These are phyloP conservation scores for Helleia helle DNA, from an alignment of 2,888 invertebrate genomes.

Conservation along the genomic window DNA sequence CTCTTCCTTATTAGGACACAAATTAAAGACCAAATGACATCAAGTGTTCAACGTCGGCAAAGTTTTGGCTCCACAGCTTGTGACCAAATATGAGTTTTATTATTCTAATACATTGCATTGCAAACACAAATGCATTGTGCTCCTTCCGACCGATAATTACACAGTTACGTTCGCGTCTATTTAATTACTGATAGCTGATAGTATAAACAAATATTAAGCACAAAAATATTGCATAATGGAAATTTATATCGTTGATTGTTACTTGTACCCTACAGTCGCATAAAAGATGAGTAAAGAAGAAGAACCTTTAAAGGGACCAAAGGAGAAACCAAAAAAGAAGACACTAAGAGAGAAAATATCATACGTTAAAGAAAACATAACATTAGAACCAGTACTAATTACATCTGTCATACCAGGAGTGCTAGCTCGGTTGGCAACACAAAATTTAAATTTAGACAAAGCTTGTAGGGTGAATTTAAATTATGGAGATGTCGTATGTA, in stretches of 20 bases:
- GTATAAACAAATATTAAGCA: constrained; percentile 15
- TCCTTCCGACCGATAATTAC: neutral
- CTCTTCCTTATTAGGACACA: too few species aligned
- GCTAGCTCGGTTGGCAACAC: constrained; percentile 82
- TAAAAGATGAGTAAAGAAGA: constrained; percentile 41
- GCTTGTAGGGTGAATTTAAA: constrained; percentile 86
- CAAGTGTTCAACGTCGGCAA: too few species aligned
- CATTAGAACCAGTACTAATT: constrained; percentile 77
- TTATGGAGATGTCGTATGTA: constrained; percentile 80
- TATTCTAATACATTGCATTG: too few species aligned
- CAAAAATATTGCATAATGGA: constrained; percentile 7
- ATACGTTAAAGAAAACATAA: constrained; percentile 71
- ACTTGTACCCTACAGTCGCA: constrained; percentile 9
- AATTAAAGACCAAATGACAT: too few species aligned
- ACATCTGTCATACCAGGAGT: constrained; percentile 77
- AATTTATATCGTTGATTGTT: constrained; percentile 8
- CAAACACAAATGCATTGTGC: too few species aligned
- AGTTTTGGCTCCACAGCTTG: too few species aligned
- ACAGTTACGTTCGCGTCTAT: constrained; percentile 9
- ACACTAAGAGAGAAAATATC: constrained; percentile 54
- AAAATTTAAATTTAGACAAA: constrained; percentile 88
- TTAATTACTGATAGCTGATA: constrained; percentile 16
- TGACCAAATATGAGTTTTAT: too few species aligned
- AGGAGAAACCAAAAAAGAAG: constrained; percentile 33
- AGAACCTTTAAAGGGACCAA: constrained; percentile 35